Conservation (phyloP, 2,113 vertebrate genomes). For the Lipophrys pholis region DNA sequence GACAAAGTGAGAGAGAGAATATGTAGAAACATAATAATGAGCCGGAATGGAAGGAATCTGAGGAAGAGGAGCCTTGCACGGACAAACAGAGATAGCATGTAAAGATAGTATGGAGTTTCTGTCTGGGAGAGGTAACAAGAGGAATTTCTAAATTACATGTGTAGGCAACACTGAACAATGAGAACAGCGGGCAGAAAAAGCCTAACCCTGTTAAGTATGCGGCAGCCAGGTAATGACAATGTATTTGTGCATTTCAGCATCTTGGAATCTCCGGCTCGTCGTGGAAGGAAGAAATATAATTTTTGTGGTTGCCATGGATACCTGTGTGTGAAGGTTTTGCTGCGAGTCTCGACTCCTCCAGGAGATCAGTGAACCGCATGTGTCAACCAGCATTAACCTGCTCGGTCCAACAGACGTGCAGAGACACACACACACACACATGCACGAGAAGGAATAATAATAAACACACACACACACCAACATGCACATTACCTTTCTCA, state of each 20-base stretch:
- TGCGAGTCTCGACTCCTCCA: constrained; percentile 76
- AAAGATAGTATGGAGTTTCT: constrained; percentile 52
- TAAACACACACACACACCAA: constrained; percentile 47
- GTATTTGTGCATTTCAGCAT: constrained; percentile 80
- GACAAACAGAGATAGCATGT: constrained; percentile 20
- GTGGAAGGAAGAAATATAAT: constrained; percentile 70
- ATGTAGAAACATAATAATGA: constrained; percentile 22
- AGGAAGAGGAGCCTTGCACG: constrained; percentile 8
- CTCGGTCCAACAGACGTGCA: constrained; percentile 68
- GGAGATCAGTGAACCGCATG: constrained; percentile 79
- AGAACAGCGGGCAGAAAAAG: constrained; percentile 62
- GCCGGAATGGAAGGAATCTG: constrained; percentile 15
- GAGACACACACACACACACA: constrained; percentile 43
- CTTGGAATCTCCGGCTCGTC: constrained; percentile 71
- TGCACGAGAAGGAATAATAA: constrained; percentile 39
- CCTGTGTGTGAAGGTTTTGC: constrained; percentile 75
- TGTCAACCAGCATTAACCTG: constrained; percentile 82
- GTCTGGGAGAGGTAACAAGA: constrained; percentile 51
- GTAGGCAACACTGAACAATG: constrained; percentile 62
- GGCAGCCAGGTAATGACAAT: constrained; percentile 78
- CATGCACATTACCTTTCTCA: constrained; percentile 51
- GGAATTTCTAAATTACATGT: constrained; percentile 70
- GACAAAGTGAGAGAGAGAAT: constrained; percentile 5
- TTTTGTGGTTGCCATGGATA: constrained; percentile 84
- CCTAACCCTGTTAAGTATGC: constrained; percentile 73